phyloP scores from a whole-genome alignment of 2,113 vertebrate species.

The Cardinalis cardinalis region DNA sequence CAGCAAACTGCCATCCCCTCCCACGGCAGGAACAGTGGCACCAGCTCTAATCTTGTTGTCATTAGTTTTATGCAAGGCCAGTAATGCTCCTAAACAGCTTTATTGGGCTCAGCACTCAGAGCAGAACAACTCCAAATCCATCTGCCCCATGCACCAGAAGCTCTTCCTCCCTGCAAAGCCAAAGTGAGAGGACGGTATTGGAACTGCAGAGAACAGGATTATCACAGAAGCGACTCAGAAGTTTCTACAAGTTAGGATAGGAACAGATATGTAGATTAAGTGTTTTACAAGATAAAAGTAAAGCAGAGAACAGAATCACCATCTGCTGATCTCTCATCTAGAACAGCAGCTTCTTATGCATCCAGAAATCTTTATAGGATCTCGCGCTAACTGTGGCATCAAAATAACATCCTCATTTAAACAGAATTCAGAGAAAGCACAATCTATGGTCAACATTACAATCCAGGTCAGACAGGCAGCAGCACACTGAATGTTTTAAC shows the following conservation, averaged over 20 bases:
- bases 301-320: not conserved
- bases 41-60: not conserved
- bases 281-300: not conserved
- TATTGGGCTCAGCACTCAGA: not conserved
- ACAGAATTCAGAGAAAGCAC: not conserved
- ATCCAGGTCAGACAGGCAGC: not conserved
- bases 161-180: not conserved
- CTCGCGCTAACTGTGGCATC: not conserved
- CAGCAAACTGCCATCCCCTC: not conserved
- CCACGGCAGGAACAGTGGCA: not conserved
- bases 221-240: not conserved
- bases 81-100: not conserved
- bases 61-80: not conserved
- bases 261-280: not conserved
- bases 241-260: not conserved
- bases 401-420: not conserved
- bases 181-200: not conserved
- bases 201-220: not conserved
- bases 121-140: not conserved
- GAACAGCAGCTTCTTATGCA: not conserved
- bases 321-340: not conserved
- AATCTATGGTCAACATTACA: fast-evolving
- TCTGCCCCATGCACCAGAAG: not conserved
- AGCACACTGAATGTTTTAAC: not conserved
- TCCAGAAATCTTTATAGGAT: not conserved